A percentile compares a stretch with the other conserved stretches of the same genome.
Conservation (phyloP, 1,140 invertebrate genomes). For the Heliconius melpomene region DNA sequence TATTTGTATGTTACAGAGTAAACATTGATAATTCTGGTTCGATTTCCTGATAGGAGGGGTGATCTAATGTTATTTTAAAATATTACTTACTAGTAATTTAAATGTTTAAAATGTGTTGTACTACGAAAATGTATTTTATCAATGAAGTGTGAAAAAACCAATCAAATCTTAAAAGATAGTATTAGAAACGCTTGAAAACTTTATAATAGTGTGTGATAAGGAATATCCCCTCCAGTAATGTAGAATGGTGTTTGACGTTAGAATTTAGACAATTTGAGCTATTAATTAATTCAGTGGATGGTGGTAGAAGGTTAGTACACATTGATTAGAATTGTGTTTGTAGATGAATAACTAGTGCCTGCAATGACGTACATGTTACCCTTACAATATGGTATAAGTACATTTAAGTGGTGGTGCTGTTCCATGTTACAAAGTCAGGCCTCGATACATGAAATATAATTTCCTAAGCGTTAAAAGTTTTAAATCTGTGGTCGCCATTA, state of each 20-base stretch:
- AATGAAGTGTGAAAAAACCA: neutral
- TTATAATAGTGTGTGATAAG: conserved; percentile 11
- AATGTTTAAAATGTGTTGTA: neutral
- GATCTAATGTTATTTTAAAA: neutral
- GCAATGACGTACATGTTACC: neutral
- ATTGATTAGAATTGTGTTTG: neutral
- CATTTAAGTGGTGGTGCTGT: conserved; percentile 2
- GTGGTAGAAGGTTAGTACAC: neutral
- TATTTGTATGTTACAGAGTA: neutral
- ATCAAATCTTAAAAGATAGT: neutral
- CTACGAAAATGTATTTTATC: neutral
- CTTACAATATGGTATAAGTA: conserved; percentile 6
- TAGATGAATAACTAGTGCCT: conserved; percentile 8
- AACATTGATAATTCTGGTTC: neutral
- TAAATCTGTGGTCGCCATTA: neutral
- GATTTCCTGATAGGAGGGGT: neutral
- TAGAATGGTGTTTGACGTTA: conserved; percentile 4
- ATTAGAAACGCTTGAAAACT: conserved; percentile 1
- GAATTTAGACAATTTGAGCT: conserved; percentile 10
- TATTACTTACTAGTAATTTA: neutral
- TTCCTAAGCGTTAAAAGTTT: neutral
- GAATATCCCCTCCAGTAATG: conserved; percentile 12
- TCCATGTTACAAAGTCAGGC: neutral
- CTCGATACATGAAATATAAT: neutral
- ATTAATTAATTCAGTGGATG: neutral